Conservation (phyloP, 2,113 vertebrate genomes). For the Paracanthobrama guichenoti region DNA sequence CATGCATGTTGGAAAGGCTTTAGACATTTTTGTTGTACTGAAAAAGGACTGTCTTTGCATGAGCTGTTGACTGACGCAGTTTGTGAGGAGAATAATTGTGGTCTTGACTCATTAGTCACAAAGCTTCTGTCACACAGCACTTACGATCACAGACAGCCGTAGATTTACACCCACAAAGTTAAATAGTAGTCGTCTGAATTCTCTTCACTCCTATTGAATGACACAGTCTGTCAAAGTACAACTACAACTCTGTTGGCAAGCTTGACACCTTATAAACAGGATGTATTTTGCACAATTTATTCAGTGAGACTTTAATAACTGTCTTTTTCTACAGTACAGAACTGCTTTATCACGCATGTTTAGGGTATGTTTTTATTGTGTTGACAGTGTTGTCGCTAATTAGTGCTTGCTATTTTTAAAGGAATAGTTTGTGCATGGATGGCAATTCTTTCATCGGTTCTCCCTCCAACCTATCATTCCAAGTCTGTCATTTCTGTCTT, state of each 20-base stretch:
- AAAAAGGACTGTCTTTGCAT: not conserved
- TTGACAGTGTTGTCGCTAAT: not conserved
- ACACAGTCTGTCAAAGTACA: not conserved
- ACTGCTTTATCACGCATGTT: not conserved
- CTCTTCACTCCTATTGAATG: conserved; percentile 8
- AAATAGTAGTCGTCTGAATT: not conserved
- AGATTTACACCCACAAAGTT: not conserved
- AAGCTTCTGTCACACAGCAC: not conserved
- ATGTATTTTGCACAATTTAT: not conserved
- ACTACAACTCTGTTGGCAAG: conserved; percentile 1
- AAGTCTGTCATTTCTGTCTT: not conserved
- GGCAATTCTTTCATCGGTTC: not conserved
- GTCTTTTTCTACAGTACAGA: not conserved
- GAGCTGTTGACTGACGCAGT: not conserved
- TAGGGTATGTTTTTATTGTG: not conserved
- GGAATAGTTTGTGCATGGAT: not conserved
- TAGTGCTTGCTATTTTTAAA: not conserved
- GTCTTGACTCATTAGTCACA: conserved; percentile 22
- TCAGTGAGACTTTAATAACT: not conserved
- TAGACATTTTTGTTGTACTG: not conserved
- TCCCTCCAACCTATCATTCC: not conserved
- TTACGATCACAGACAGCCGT: not conserved
- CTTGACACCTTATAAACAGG: conserved; percentile 12
- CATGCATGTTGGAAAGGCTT: not conserved
- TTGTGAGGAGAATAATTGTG: conserved; percentile 2